Evolutionary conservation across 2,888 invertebrate species (phyloP).

Genomic region (Congeria kusceri): DNA sequence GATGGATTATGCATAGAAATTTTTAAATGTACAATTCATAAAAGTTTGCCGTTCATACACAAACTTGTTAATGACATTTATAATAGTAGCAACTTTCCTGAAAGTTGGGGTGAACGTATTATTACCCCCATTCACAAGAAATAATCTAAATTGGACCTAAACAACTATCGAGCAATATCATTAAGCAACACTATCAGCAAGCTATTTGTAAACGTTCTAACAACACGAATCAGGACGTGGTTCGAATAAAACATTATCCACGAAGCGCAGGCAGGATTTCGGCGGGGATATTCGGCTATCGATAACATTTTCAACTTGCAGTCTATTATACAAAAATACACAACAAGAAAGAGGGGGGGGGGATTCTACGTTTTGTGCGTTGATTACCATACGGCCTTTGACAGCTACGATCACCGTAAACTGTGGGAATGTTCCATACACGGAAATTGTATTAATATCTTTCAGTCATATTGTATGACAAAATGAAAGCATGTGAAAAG

Average conservation of each 20-base stretch:
- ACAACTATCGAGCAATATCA: slow-evolving; percentile 41
- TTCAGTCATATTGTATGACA: not conserved
- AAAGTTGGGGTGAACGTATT: slow-evolving; percentile 23
- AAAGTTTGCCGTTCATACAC: slow-evolving; percentile 20
- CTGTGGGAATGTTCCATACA: not conserved
- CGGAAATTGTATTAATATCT: not conserved
- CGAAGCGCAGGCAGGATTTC: not conserved
- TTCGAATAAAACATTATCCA: not conserved
- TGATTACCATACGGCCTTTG: not conserved
- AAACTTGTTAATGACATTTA: slow-evolving; percentile 34
- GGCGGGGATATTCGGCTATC: not conserved
- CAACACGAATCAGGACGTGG: not conserved
- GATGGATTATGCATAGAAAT: slow-evolving; percentile 27
- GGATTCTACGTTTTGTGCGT: not conserved
- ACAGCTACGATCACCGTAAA: not conserved
- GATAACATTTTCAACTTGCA: not conserved
- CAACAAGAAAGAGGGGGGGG: not conserved
- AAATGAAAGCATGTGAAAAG: not conserved
- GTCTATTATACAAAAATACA: not conserved
- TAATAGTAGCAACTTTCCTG: slow-evolving; percentile 13
- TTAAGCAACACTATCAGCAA: slow-evolving; percentile 27
- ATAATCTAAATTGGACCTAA: slow-evolving; percentile 5
- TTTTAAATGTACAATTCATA: slow-evolving; percentile 18
- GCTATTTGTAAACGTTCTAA: slow-evolving; percentile 16
- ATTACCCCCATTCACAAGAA: slow-evolving; percentile 42